Evolutionary conservation across 2,888 invertebrate species (phyloP), one percentile per base, ranked within the genome.

Genomic region (Helobdella robusta): DNA sequence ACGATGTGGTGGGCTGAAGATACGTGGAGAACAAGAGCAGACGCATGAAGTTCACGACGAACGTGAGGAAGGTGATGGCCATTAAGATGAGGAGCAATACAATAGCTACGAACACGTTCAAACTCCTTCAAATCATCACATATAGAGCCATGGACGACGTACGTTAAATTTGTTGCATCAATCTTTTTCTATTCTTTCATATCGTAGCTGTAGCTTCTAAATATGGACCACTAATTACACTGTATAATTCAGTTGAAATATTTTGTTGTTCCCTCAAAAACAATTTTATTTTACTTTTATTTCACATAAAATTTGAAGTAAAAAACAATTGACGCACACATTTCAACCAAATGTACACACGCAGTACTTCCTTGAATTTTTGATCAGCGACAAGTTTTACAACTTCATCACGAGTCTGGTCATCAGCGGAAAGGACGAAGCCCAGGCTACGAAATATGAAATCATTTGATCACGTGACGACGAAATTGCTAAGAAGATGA

Each of bases 311-410:
- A n/a, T n/a, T n/a, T n/a, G n/a, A n/a, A n/a, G n/a, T n/a, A n/a
- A n/a, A n/a, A n/a, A n/a, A n/a, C n/a, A n/a, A n/a, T n/a, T n/a
- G n/a, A n/a, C n/a, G n/a, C n/a, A n/a, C n/a, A n/a, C n/a, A n/a
- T n/a, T n/a, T n/a, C n/a, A n/a, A n/a, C n/a, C n/a, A n/a, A n/a
- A n/a, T n/a, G n/a, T n/a, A n/a, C n/a, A n/a, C n/a, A n/a, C 4
- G 54, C 62, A 62, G 62, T n/a, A 46, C 30, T 62, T 62, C n/a
- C 25, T 62, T n/a, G 50, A 62, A 46, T 62, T 62, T 34, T 50
- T 62, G 44, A 23, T 25, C 25, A 62, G 62, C 32, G 50, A 62
- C 5, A 23, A 50, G n/a, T 62, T 62, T 50, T 50, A 62, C 50
- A 62, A 62, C 34, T 62, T 62, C 48, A 48, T 62, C 48, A 62